A percentile compares a stretch with the other conserved stretches of the same genome.
Conservation (phyloP, 2,888 invertebrate species). For the Netelia virgata region DNA sequence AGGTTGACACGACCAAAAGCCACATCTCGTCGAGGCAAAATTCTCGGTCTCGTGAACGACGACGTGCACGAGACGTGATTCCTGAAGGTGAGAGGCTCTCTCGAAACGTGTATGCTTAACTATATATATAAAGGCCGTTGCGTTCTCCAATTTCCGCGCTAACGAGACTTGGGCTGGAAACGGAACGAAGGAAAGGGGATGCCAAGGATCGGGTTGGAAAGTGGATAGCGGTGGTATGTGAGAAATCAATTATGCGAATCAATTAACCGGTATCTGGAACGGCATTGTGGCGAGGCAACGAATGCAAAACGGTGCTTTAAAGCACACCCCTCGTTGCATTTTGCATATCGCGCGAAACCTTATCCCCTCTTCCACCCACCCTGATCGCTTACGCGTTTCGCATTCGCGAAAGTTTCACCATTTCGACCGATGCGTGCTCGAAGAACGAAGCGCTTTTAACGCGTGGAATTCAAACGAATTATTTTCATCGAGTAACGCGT, state of each 20-base stretch:
- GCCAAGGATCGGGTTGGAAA: conserved; percentile 8
- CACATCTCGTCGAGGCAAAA: conserved; percentile 49
- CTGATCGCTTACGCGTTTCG: too few relatives aligned
- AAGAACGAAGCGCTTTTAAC: too few relatives aligned
- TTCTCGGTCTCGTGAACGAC: conserved; percentile 27
- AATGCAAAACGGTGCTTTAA: background rate
- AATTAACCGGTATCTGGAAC: conserved; percentile 40
- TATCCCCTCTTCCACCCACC: too few relatives aligned
- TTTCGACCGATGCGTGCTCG: too few relatives aligned
- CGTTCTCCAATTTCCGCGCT: conserved; percentile 50
- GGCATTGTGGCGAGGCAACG: conserved; percentile 15
- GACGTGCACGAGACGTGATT: conserved; percentile 26
- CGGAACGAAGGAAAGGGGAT: background rate
- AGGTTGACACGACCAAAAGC: conserved; percentile 35
- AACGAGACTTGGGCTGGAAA: conserved; percentile 30
- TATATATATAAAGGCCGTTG: conserved; percentile 2
- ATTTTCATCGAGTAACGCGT: too few relatives aligned
- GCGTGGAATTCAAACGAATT: too few relatives aligned
- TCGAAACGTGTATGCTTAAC: background rate
- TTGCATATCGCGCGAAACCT: background rate
- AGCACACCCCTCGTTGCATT: background rate
- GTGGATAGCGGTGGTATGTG: conserved; percentile 11
- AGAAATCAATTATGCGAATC: conserved; percentile 45
- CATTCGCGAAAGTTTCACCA: too few relatives aligned
- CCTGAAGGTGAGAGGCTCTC: background rate